Percentiles rank a stretch among this genome's conserved stretches.
These are phyloP conservation scores for Lophius americanus DNA, from an alignment of 2,797 vertebrate genomes.

Conservation along the genomic window DNA sequence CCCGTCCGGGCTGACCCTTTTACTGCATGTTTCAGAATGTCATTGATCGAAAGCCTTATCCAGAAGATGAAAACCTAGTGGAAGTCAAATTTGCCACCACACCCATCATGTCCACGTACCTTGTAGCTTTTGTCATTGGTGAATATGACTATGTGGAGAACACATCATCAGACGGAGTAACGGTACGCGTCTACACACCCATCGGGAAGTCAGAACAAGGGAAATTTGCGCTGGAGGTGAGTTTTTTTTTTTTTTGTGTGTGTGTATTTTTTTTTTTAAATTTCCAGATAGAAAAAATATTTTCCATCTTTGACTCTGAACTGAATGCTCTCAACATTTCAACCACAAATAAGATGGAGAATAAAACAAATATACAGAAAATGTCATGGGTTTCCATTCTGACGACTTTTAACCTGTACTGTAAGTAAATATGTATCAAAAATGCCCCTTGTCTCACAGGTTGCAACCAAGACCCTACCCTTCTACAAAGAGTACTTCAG, in stretches of 20 bases:
- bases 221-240: slow-evolving; percentile 97
- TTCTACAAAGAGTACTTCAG: slow-evolving; percentile 99
- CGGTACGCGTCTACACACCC: slow-evolving; percentile 96
- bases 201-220: slow-evolving; percentile 96
- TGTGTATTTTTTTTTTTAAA: neutral
- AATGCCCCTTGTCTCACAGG: slow-evolving; percentile 77
- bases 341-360: neutral
- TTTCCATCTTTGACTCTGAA: neutral
- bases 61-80: slow-evolving; percentile 92
- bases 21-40: slow-evolving; percentile 83
- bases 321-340: neutral
- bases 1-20: neutral
- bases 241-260: slow-evolving; percentile 23
- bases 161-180: slow-evolving; percentile 91
- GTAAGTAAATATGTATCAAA: no score
- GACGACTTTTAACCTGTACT: no score
- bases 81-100: slow-evolving; percentile 96
- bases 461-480: slow-evolving; percentile 98
- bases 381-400: neutral
- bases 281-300: neutral
- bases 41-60: slow-evolving; percentile 91
- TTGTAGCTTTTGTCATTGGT: slow-evolving; percentile 97
- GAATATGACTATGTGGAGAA: slow-evolving; percentile 98
- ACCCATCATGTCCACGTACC: slow-evolving; percentile 96
- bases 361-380: neutral